phyloP scores from a whole-genome alignment of 37 sponge, comb jelly and placozoan genomes.

The Bolinopsis microptera region DNA sequence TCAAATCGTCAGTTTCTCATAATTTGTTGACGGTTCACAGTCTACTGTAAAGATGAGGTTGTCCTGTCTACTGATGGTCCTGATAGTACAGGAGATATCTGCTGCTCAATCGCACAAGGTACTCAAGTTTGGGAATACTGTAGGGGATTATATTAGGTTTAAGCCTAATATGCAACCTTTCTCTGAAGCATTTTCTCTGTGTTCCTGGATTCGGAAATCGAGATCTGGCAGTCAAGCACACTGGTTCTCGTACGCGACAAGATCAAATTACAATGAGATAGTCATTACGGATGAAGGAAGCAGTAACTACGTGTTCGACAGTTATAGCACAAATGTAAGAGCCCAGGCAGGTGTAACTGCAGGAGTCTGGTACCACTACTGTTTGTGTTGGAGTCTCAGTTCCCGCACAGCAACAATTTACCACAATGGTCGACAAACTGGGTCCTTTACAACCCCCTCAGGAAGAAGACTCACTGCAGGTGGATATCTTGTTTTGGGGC shows the following conservation, averaged over 20 bases:
- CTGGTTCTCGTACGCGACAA: background rate
- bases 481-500: background rate
- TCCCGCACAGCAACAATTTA: background rate
- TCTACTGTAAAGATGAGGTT: background rate
- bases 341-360: background rate
- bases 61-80: background rate
- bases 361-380: background rate
- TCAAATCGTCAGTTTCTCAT: too few species aligned
- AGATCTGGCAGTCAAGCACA: background rate
- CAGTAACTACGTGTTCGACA: background rate
- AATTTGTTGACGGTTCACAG: too few species aligned
- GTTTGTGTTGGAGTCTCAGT: background rate
- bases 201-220: background rate
- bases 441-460: background rate
- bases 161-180: background rate
- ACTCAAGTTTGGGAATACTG: background rate
- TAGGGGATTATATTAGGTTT: background rate
- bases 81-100: background rate
- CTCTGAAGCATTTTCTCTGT: background rate
- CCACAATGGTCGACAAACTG: background rate
- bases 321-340: background rate
- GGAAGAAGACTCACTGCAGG: background rate
- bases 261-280: background rate
- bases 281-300: background rate
- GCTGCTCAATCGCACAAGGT: background rate